These are phyloP conservation scores for Pogonophryne albipinna DNA, from an alignment of 2,797 vertebrate genomes.

Conservation along the genomic window DNA sequence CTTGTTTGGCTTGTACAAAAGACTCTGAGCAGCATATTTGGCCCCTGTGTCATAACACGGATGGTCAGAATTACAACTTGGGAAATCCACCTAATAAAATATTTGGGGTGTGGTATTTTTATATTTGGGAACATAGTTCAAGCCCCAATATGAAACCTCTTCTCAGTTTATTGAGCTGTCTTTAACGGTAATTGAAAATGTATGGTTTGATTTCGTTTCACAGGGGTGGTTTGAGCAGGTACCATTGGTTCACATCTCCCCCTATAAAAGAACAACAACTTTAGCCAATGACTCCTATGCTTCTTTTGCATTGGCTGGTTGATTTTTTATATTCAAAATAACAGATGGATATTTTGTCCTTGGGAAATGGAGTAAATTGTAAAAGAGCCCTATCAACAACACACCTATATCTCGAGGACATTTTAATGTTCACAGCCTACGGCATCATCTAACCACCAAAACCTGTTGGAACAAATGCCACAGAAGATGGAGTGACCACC, in stretches of 20 bases:
- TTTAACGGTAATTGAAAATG: neutral
- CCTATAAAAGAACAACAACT: neutral
- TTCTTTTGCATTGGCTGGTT: neutral
- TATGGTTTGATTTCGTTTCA: neutral
- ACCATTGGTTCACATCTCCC: neutral
- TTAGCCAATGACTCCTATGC: neutral
- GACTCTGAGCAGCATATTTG: neutral
- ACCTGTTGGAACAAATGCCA: too few species aligned
- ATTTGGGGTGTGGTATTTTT: neutral
- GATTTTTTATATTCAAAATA: slow-evolving; percentile 1
- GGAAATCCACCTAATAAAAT: neutral
- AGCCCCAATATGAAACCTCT: too few species aligned
- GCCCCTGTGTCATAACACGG: neutral
- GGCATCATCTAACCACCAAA: too few species aligned
- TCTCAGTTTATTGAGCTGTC: neutral
- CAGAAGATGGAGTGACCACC: too few species aligned
- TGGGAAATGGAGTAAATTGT: too few species aligned
- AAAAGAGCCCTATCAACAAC: slow-evolving; percentile 9
- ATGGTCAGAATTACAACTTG: neutral
- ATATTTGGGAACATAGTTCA: neutral
- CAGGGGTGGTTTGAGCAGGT: neutral
- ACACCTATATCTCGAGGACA: neutral
- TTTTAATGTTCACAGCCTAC: too few species aligned
- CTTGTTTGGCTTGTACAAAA: neutral
- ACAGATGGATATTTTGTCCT: neutral